Evolutionary conservation across 2,797 vertebrate species (phyloP), one percentile per base, ranked within the genome.

Genomic region (Danio choprae): DNA sequence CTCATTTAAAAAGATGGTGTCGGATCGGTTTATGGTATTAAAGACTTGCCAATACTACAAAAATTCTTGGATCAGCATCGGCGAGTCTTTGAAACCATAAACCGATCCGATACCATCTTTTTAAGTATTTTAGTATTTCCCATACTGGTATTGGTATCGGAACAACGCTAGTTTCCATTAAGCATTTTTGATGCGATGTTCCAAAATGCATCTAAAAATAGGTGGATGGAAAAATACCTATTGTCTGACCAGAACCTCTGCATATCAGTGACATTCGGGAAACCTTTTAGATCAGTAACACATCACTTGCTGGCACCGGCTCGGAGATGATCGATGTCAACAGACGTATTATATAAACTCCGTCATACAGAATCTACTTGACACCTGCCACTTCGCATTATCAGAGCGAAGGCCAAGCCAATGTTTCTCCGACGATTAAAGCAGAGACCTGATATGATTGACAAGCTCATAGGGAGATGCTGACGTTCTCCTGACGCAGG

Each of bases 261-360:
- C 6, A 55, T 55, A 55, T 12, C 50, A 53, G 51, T 67, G 64
- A 59, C 53, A 69, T 67, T 74, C 29, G 1, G 58, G 50, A 40
- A 63, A 40, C 36, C 48, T 63, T 80, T 80, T 80, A 80, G 59
- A 69, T 65, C 40, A 43, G 16, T 64, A 44, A 72, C 48, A 22
- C 59, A 16, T 80, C 50, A 62, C 16, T 38, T 43, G 36, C 76
- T 78, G 46, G n/a, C 43, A 18, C 63, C 16, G 41, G 60, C 22
- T 70, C 22, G 7, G 56, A 51, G 48, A 70, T 87, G 88, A 89
- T 87, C 85, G 82, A 85, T 76, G 76, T 81, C 79, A 85, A 78
- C 72, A 82, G 81, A 74, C 87, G 65, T 87, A 87, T 88, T 86
- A 89, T 88, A 80, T 85, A 46, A 72, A 65, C 76, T 85, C 87